phyloP scores from a whole-genome alignment of 2,113 vertebrate species.

The Ariopsis seemanni region DNA sequence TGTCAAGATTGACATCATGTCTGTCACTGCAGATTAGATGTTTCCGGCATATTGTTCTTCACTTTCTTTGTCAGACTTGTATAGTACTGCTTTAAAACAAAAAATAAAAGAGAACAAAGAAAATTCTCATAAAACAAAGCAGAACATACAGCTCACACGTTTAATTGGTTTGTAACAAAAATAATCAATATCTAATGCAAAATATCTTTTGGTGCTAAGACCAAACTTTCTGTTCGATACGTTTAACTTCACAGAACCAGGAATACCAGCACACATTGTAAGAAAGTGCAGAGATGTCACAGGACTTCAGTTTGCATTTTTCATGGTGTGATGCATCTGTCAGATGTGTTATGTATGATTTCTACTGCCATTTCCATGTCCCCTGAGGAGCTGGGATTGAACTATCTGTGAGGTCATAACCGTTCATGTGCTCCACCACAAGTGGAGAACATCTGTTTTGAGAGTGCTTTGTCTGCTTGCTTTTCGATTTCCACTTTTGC shows the following conservation, averaged over 20 bases:
- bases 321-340: constrained; percentile 20
- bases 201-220: neutral
- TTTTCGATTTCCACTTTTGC: neutral
- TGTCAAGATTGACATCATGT: neutral
- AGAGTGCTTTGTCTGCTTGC: neutral
- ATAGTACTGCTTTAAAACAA: neutral
- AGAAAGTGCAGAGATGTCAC: constrained; percentile 17
- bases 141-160: neutral
- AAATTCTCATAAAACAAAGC: neutral
- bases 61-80: neutral
- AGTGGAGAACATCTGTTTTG: neutral
- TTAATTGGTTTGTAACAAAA: neutral
- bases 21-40: neutral
- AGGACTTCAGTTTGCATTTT: constrained; percentile 16
- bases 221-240: neutral
- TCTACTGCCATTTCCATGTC: constrained; percentile 15
- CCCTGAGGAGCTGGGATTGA: constrained; percentile 6
- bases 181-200: neutral
- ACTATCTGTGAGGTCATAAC: neutral
- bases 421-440: neutral
- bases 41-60: neutral
- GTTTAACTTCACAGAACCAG: constrained; percentile 6
- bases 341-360: constrained; percentile 31
- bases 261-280: constrained; percentile 4
- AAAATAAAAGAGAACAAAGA: neutral